Evolutionary conservation across 1,140 invertebrate species (phyloP), one percentile per base, ranked within the genome.

Genomic region (Myzus persicae): DNA sequence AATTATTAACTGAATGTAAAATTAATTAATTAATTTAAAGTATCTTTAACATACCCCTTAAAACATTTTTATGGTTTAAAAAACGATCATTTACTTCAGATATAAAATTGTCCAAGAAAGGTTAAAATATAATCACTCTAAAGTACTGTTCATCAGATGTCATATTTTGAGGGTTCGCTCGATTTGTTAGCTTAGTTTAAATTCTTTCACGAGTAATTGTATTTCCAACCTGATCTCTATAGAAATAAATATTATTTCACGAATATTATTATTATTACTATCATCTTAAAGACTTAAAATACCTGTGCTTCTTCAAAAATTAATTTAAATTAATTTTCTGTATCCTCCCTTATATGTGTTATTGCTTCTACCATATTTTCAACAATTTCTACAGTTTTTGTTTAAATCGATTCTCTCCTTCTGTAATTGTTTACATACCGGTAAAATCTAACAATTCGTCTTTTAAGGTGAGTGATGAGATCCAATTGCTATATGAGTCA

Each of bases 331-430:
- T 84, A 20, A 42, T 42, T 84, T 40, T 84, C 38, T 18, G 38
- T 22, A 84, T 40, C 81, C 40, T 40, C 20, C 26, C 26, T 31
- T 76, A 76, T 76, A 76, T 36, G 5, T 76, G n/a, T 84, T 84
- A 84, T 42, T 42, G 40, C 22, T 6, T 42, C 4, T 42, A 84
- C 40, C 8, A 84, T 24, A 84, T 84, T 42, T 84, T 84, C 18
- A 84, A 84, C 24, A 42, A 84, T 24, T 42, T 24, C 6, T 40
- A 40, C 40, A 40, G 81, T 42, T 84, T 84, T 84, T 81, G n/a
- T 84, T 84, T 84, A 84, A 84, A 42, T 84, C 81, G 40, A 84
- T 84, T 84, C 40, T 84, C 40, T 84, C 81, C 26, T 84, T 84
- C 24, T 84, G 38, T 9, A 84, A 38, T 42, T 40, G 81, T 24